These are phyloP conservation scores for Sarcophaga carnaria DNA, from an alignment of 2,888 invertebrate species.

Conservation along the genomic window DNA sequence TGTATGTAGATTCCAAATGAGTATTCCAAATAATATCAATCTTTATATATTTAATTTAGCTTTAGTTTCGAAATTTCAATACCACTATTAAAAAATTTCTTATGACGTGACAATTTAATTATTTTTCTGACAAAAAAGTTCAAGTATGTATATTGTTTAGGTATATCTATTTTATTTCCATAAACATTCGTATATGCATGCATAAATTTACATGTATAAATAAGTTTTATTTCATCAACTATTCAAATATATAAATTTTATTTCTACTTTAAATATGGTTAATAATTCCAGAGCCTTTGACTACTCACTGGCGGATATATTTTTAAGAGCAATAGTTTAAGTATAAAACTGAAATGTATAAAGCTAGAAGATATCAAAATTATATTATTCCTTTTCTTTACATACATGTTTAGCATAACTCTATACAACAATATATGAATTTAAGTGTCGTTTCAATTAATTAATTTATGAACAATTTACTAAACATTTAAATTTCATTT, in stretches of 20 bases:
- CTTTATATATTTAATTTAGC: neutral
- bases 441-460: too few relatives aligned
- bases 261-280: neutral
- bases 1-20: too few relatives aligned
- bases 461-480: too few relatives aligned
- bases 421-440: too few relatives aligned
- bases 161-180: neutral
- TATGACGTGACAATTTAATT: neutral
- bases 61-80: neutral
- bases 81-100: neutral
- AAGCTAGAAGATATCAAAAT: too few relatives aligned
- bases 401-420: too few relatives aligned
- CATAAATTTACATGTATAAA: neutral
- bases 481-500: too few relatives aligned
- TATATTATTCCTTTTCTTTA: too few relatives aligned
- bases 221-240: neutral
- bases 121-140: neutral
- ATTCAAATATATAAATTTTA: neutral
- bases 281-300: conserved; percentile 12
- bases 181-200: neutral
- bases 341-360: too few relatives aligned
- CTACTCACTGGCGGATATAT: neutral
- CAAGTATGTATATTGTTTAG: neutral
- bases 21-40: too few relatives aligned
- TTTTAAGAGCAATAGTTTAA: too few relatives aligned